Conservation (phyloP, 2,888 invertebrate genomes). For the Aproaerema taeniolella region DNA sequence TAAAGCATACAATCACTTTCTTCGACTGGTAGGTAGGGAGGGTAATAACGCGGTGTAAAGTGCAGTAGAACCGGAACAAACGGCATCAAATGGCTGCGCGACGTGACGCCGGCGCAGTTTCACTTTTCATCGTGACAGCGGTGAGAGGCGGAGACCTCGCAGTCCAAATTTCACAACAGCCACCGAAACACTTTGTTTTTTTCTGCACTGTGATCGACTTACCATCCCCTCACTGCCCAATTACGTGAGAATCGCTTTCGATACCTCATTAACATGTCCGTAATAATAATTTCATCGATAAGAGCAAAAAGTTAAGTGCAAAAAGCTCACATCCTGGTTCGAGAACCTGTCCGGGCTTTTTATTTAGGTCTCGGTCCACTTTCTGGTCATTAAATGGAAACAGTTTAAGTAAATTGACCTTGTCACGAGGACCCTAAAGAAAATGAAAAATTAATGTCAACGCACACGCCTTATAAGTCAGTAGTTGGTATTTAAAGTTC, state of each 20-base stretch:
- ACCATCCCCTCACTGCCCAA: too few species aligned
- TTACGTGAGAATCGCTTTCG: too few species aligned
- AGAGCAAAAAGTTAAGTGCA: constrained; percentile 4
- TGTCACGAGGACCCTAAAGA: constrained; percentile 5
- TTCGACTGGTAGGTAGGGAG: constrained; percentile 4
- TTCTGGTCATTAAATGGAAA: constrained; percentile 2
- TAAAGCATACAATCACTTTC: constrained; percentile 6
- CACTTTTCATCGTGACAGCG: constrained; percentile 70
- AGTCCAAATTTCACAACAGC: constrained; percentile 68
- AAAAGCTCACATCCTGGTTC: constrained; percentile 7
- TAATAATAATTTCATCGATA: too few species aligned
- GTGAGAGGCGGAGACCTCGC: constrained; percentile 69
- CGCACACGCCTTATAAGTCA: constrained; percentile 30
- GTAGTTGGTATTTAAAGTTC: constrained; percentile 39
- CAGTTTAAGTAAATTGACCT: constrained; percentile 5
- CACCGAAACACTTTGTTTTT: constrained; percentile 45
- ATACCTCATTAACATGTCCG: too few species aligned
- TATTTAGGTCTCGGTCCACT: constrained; percentile 5
- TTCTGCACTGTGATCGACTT: constrained; percentile 38
- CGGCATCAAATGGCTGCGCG: constrained; percentile 53
- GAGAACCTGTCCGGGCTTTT: constrained; percentile 10
- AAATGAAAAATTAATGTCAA: constrained; percentile 11
- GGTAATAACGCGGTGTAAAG: constrained; percentile 13
- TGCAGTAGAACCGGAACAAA: constrained; percentile 62
- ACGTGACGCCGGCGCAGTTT: constrained; percentile 62